phyloP scores from a whole-genome alignment of 2,888 invertebrate species.

The Cerastis rubricosa region DNA sequence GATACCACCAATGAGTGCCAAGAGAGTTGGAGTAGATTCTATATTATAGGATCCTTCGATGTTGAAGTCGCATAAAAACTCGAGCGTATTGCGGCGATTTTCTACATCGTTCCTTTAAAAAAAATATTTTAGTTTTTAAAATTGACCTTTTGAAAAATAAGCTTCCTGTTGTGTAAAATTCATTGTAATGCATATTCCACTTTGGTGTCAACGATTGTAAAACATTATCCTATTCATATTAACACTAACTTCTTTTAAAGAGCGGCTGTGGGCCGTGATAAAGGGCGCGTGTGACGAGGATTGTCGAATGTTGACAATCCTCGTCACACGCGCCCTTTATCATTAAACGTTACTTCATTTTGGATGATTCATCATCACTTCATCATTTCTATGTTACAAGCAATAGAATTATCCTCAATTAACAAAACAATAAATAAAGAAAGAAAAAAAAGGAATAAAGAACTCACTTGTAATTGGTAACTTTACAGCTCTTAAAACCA shows the following conservation, averaged over 20 bases:
- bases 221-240: neutral
- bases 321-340: neutral
- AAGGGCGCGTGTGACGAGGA: too few relatives aligned
- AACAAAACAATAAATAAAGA: neutral
- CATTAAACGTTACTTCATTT: neutral
- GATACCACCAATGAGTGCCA: constrained; percentile 46
- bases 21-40: constrained; percentile 42
- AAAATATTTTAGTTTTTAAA: neutral
- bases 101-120: constrained; percentile 32
- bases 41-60: constrained; percentile 36
- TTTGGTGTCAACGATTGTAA: neutral
- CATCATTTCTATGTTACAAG: neutral
- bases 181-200: neutral
- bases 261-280: neutral
- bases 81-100: neutral
- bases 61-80: constrained; percentile 41
- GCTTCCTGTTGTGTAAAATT: neutral
- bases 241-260: neutral
- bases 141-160: neutral
- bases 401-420: neutral
- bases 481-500: constrained; percentile 49
- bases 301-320: too few relatives aligned
- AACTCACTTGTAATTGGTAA: constrained; percentile 41
- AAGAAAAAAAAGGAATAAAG: neutral
- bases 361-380: neutral